Conservation (phyloP, 2,113 vertebrate species). For the Brachypteracias leptosomus region DNA sequence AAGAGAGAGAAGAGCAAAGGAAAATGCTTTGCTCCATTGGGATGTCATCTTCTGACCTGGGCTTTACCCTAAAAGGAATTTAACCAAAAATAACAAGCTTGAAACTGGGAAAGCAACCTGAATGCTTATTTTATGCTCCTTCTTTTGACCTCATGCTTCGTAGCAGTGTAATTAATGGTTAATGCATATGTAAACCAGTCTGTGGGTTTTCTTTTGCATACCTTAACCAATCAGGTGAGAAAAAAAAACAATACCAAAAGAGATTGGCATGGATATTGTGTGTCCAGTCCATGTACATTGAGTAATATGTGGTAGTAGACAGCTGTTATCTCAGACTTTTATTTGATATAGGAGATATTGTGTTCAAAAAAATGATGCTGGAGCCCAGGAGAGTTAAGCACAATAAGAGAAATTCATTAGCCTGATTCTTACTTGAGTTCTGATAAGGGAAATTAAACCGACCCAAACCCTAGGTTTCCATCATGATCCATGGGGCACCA, state of each 20-base stretch:
- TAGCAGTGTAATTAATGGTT: not conserved
- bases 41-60: not conserved
- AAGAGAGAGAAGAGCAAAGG: not conserved
- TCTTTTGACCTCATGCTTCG: not conserved
- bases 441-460: not conserved
- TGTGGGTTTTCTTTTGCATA: not conserved
- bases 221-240: not conserved
- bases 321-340: not conserved
- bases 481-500: accelerated
- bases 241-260: accelerated
- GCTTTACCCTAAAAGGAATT: not conserved
- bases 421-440: not conserved
- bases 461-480: not conserved
- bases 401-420: not conserved
- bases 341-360: not conserved
- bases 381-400: not conserved
- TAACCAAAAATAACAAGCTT: not conserved
- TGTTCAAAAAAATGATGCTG: not conserved
- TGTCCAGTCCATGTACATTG: too few relatives aligned
- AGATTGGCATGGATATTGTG: accelerated
- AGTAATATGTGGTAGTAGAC: too few relatives aligned
- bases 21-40: not conserved
- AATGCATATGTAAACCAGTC: not conserved
- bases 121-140: not conserved
- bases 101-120: not conserved